Base-by-base conservation (phyloP, 1,140 invertebrate species). In the Pinna nobilis region DNA sequence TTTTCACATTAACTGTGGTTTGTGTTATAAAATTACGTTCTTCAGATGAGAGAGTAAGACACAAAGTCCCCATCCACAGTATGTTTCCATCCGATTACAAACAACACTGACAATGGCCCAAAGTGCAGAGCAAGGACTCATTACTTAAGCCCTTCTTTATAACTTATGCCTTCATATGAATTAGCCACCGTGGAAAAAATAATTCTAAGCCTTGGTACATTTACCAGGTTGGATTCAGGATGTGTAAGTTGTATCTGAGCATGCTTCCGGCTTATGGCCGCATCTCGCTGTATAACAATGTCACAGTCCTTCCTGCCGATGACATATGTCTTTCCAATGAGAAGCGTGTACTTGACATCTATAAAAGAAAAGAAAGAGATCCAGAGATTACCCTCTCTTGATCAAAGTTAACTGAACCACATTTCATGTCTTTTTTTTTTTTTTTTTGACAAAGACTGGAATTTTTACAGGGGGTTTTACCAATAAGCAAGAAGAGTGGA, bases 251-350 rank as follows among this genome's bases (percentile, higher is more conserved):
- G 32, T 18, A 89, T 44, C 33, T 84, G 71, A 35, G 87, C 88
- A 84, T 90, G 89, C 59, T 79, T 81, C 23, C 88, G 72, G 65
- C 88, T 89, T 23, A 89, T 82, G 0, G 88, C 86, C 11, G 80
- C 73, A 78, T 90, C 89, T 73, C 82, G 76, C 28, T 63, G 47
- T 7, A 90, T 74, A 20, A 83, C 28, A 18, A 90, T 84, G 3
- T 84, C 76, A 66, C 85, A 84, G 63, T 85, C 81, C 68, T 86
- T 86, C 49, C 89, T 76, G 11, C 88, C 88, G 33, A 89, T 76
- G 7, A 78, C 55, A 66, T 88, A 83, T 20, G 79, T 81, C 55
- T 81, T 78, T 2, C 70, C 77, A 51, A 74, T 63, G 32, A 84
- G 68, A 3, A 86, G 47, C 11, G 44, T 55, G 41, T 82, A 75